Evolutionary conservation across 2,113 vertebrate genomes (phyloP).

Genomic region (Probosciger aterrimus): DNA sequence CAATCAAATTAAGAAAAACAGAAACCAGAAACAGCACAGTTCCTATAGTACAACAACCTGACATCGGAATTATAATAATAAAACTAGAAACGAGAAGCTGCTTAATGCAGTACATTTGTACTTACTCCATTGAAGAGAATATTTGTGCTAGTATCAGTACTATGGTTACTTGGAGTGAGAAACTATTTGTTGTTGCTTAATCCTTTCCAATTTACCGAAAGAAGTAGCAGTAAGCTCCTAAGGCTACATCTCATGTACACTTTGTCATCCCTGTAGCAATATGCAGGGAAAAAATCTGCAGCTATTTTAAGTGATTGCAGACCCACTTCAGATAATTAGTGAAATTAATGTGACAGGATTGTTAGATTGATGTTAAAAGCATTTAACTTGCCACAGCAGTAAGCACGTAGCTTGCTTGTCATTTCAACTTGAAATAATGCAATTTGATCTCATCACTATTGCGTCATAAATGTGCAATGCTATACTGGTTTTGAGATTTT

Average conservation of each 20-base stretch:
- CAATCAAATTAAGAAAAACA: background rate
- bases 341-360: background rate
- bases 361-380: background rate
- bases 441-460: background rate
- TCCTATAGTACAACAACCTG: background rate
- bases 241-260: background rate
- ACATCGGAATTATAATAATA: background rate
- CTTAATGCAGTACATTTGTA: background rate
- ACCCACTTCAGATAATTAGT: background rate
- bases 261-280: background rate
- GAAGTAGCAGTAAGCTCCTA: accelerated
- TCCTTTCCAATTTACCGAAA: background rate
- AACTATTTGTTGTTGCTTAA: background rate
- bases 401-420: background rate
- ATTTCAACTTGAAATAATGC: background rate
- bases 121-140: background rate
- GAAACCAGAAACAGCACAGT: background rate
- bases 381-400: background rate
- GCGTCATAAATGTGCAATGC: background rate
- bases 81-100: background rate
- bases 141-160: background rate
- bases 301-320: background rate
- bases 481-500: background rate
- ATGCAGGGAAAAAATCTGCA: background rate
- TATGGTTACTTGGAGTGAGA: background rate